Percentiles rank a stretch among this genome's conserved stretches.
Conservation (phyloP, 2,113 vertebrate species). For the Alexandromys fortis region DNA sequence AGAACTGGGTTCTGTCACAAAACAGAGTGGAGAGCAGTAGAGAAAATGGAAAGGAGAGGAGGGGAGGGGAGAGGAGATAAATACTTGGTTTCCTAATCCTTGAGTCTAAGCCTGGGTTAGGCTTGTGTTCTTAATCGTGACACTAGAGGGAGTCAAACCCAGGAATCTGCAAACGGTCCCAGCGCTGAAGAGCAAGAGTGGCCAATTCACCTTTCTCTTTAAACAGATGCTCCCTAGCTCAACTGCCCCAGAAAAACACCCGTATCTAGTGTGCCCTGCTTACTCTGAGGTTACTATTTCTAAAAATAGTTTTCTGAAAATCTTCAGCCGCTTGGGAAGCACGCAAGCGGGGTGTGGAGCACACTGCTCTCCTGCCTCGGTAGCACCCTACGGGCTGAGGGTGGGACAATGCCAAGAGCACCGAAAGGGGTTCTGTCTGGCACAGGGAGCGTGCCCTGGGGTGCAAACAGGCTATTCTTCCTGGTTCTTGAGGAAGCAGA, state of each 20-base stretch:
- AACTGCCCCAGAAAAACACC: conserved; percentile 75
- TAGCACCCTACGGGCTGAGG: background rate
- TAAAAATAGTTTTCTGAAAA: conserved; percentile 81
- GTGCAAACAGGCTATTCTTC: background rate
- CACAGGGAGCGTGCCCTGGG: background rate
- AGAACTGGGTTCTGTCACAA: background rate
- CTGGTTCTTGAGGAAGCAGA: background rate
- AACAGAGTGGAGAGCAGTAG: too few relatives aligned
- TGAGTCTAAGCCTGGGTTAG: background rate
- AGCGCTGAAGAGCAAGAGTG: background rate
- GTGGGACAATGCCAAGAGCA: background rate
- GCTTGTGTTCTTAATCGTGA: background rate
- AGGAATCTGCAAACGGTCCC: background rate
- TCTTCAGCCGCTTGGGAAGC: conserved; percentile 39
- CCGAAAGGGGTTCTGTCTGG: accelerated
- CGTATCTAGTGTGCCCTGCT: conserved; percentile 65
- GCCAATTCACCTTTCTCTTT: conserved; percentile 66
- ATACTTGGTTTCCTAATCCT: too few relatives aligned
- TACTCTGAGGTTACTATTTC: conserved; percentile 75
- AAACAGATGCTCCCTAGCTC: conserved; percentile 65
- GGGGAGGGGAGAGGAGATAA: background rate
- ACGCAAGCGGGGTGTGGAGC: background rate
- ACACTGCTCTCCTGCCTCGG: background rate
- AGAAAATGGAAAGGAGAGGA: background rate
- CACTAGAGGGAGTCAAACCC: conserved; percentile 79